Percentiles rank a stretch among this genome's conserved stretches.
Conservation (phyloP, 2,113 vertebrate genomes). For the Spea multiplicata region DNA sequence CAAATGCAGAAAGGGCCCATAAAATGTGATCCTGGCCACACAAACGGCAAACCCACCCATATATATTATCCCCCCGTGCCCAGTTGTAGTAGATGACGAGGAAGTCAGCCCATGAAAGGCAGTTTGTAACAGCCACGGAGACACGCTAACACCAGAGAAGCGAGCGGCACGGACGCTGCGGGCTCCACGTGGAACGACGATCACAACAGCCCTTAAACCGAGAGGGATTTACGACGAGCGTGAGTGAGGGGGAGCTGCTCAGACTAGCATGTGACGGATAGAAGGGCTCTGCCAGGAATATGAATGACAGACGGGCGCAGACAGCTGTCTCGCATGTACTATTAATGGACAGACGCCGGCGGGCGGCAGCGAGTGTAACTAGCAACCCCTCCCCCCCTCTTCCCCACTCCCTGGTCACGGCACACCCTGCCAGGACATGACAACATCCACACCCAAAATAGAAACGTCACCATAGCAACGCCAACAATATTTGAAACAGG, state of each 20-base stretch:
- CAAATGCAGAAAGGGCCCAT: too few species aligned
- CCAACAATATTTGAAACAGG: slow-evolving; percentile 33
- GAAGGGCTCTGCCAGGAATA: background rate
- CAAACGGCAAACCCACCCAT: too few species aligned
- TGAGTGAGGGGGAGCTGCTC: background rate
- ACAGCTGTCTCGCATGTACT: slow-evolving; percentile 32
- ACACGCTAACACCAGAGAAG: too few species aligned
- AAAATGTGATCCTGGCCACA: too few species aligned
- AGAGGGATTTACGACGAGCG: background rate
- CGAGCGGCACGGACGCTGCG: too few species aligned
- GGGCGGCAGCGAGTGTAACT: background rate
- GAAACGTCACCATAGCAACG: slow-evolving; percentile 13
- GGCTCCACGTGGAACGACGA: too few species aligned
- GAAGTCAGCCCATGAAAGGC: too few species aligned
- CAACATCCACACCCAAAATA: slow-evolving; percentile 40
- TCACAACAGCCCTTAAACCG: too few species aligned
- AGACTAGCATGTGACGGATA: slow-evolving; percentile 2
- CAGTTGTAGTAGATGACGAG: too few species aligned
- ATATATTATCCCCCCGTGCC: too few species aligned
- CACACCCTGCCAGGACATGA: slow-evolving; percentile 43
- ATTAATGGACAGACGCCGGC: slow-evolving; percentile 27
- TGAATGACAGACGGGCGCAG: slow-evolving; percentile 30
- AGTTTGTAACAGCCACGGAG: too few species aligned
- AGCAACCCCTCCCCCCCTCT: slow-evolving; percentile 1
- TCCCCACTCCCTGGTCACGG: slow-evolving; percentile 6